Evolutionary conservation across 2,113 vertebrate species (phyloP).

Genomic region (Aviceda subcristata): DNA sequence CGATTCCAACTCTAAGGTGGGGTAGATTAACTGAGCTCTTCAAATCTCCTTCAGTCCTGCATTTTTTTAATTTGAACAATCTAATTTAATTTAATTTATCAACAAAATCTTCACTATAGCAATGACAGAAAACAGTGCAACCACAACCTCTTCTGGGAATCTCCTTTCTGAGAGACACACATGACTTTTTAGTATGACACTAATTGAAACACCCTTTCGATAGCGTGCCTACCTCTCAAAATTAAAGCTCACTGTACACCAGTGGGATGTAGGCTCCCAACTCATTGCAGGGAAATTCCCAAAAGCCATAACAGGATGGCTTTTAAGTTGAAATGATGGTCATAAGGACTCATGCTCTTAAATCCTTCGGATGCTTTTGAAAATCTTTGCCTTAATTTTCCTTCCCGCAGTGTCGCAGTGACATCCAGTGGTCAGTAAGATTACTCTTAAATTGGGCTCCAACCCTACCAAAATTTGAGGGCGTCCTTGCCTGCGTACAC

Average conservation of each 20-base stretch:
- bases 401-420: slow-evolving; percentile 69
- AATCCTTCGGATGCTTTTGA: not conserved
- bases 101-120: not conserved
- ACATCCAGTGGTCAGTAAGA: slow-evolving; percentile 80
- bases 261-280: not conserved
- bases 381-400: slow-evolving; percentile 27
- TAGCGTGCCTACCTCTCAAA: not conserved
- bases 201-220: not conserved
- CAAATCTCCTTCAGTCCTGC: not conserved
- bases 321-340: not conserved
- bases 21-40: not conserved
- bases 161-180: not conserved
- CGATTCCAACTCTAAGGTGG: not conserved
- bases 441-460: slow-evolving; percentile 59
- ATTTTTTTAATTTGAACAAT: not conserved
- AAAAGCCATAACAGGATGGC: not conserved
- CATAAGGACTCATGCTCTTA: not conserved
- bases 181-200: not conserved
- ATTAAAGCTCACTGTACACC: not conserved
- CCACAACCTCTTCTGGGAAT: not conserved
- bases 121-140: slow-evolving; percentile 32
- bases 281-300: slow-evolving; percentile 7
- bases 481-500: not conserved
- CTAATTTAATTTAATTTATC: slow-evolving; percentile 15
- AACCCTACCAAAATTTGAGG: not conserved